phyloP scores from a whole-genome alignment of 2,797 vertebrate genomes.

The Acomys russatus region DNA sequence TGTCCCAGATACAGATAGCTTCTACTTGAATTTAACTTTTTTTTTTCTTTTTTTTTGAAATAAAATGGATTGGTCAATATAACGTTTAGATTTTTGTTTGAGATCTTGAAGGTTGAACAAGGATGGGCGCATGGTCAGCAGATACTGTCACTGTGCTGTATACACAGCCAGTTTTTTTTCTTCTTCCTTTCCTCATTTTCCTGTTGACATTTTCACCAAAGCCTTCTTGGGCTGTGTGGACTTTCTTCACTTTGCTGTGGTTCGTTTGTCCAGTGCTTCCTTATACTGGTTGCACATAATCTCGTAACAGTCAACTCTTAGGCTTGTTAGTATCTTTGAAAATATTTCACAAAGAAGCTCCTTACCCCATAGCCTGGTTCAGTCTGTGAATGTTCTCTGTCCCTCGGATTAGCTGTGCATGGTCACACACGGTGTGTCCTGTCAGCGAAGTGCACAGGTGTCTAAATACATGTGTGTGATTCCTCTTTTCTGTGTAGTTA shows the following conservation, averaged over 20 bases:
- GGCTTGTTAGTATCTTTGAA: neutral
- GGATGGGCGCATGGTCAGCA: rapidly evolving
- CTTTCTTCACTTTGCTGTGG: neutral
- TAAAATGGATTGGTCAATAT: neutral
- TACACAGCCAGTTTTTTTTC: neutral
- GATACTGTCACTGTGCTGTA: neutral
- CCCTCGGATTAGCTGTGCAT: neutral
- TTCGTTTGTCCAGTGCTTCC: neutral
- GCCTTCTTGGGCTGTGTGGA: neutral
- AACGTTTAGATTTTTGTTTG: neutral
- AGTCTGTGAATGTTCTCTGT: neutral
- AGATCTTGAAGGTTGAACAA: neutral
- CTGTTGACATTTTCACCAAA: neutral
- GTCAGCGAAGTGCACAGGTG: neutral
- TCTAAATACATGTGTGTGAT: neutral
- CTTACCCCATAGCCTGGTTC: too few species aligned
- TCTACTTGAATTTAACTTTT: too few species aligned
- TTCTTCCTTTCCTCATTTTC: neutral
- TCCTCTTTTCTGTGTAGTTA: neutral
- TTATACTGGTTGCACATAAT: neutral
- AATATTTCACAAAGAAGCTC: neutral
- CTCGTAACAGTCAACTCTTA: neutral
- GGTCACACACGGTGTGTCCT: neutral
- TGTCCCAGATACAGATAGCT: neutral
- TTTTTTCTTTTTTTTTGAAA: neutral